A percentile compares a stretch with the other conserved stretches of the same genome.
phyloP scores from a whole-genome alignment of 1,140 invertebrate species.

The Drosophila orosa region DNA sequence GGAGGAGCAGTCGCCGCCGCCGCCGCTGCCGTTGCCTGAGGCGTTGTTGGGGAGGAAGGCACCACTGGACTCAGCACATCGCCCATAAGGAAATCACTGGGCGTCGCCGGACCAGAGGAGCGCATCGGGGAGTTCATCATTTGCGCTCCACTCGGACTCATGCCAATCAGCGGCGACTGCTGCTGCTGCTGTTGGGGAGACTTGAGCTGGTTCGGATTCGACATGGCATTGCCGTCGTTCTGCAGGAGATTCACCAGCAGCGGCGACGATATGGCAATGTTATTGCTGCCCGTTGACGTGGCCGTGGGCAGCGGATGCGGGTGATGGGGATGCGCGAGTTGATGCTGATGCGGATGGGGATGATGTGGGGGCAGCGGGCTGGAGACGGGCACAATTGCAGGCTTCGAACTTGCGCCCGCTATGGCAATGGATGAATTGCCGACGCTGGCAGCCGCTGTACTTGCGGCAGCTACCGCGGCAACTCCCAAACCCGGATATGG shows the following conservation, averaged over 20 bases:
- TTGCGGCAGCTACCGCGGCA: slow-evolving; percentile 24
- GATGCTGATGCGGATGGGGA: slow-evolving; percentile 26
- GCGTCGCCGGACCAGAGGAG: slow-evolving; percentile 58
- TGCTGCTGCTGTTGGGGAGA: slow-evolving; percentile 61
- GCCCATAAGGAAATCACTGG: slow-evolving; percentile 61
- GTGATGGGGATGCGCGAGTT: slow-evolving; percentile 25
- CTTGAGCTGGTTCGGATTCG: slow-evolving; percentile 74
- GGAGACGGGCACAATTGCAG: slow-evolving; percentile 45
- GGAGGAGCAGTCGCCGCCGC: slow-evolving; percentile 8
- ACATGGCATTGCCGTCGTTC: slow-evolving; percentile 88
- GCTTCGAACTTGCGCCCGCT: slow-evolving; percentile 48
- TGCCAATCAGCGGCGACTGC: slow-evolving; percentile 63
- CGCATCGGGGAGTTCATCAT: slow-evolving; percentile 71
- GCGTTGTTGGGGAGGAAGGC: slow-evolving; percentile 73
- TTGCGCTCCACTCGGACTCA: slow-evolving; percentile 74
- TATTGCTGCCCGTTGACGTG: slow-evolving; percentile 70
- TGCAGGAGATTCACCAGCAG: slow-evolving; percentile 95
- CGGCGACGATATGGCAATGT: slow-evolving; percentile 90
- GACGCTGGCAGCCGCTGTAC: slow-evolving; percentile 13
- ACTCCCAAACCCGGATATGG: slow-evolving; percentile 85
- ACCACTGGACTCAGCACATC: slow-evolving; percentile 65
- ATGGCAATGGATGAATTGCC: slow-evolving; percentile 54
- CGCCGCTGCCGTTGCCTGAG: slow-evolving; percentile 18
- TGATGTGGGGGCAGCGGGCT: slow-evolving; percentile 50
- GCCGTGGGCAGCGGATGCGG: slow-evolving; percentile 84